Evolutionary conservation across 2,113 vertebrate species (phyloP), one percentile per base, ranked within the genome.

Genomic region (Octodon degus): DNA sequence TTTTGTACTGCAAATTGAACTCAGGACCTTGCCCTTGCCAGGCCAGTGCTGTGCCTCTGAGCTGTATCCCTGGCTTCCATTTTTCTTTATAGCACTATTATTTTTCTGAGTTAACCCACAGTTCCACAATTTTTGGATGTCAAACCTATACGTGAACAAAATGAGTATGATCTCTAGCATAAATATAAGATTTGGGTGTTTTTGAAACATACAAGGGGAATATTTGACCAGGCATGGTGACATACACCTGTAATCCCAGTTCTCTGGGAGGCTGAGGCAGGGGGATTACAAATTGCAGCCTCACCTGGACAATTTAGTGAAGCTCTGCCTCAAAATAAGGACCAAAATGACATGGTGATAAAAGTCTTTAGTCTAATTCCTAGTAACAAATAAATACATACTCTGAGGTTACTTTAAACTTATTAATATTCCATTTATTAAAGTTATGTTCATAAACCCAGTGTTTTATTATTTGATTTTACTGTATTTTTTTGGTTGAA

Each of bases 351-450:
- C 47, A 7, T 53, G 30, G 16, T 30, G 30, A 53, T 79, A 19
- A 79, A 79, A 53, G 77, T 0, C 47, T 8, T 50, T 1, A 34
- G 19, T 53, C 13, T 53, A 79, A 79, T 79, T 32, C 27, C 14
- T 30, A 6, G 47, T 30, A 77, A 50, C 19, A 17, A 79, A 53
- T 50, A 79, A 53, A 19, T 53, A 79, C 32, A 79, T 53, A 76
- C 86, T 92, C 60, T 92, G 30, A 43, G 43, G 6, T 37, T 82
- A 50, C n/a, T 76, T 94, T 89, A 3, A 68, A 87, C 84, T 86
- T 30, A 50, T 77, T 84, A 90, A 76, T 68, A 86, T 40, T 72
- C 7, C n/a, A 58, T n/a, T 93, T 96, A 65, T 47, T 79, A 93
- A 82, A 95, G 62, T 14, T 50, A 83, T 11, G 63, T 70, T 60